Conservation (phyloP, 2,888 invertebrate genomes). For the Cheilosia vernalis region DNA sequence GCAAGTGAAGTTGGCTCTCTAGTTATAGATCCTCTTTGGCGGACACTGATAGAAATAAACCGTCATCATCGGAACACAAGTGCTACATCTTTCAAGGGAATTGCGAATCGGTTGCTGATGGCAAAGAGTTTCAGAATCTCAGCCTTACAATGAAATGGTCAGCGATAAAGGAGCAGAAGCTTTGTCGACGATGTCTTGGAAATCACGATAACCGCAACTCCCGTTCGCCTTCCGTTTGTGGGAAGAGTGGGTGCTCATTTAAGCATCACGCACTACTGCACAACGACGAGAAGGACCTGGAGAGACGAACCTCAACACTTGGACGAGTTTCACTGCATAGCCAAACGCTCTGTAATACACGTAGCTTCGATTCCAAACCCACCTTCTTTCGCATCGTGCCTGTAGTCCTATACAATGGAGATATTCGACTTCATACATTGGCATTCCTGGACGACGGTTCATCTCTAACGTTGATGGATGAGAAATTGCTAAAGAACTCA, state of each 20-base stretch:
- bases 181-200: not conserved
- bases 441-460: not conserved
- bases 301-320: no score
- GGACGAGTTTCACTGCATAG: no score
- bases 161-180: not conserved
- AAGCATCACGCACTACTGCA: not conserved
- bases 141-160: not conserved
- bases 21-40: no score
- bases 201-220: not conserved
- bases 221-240: not conserved
- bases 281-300: no score
- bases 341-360: no score
- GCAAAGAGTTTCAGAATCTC: not conserved
- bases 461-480: conserved; percentile 16
- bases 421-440: not conserved
- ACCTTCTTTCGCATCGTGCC: not conserved
- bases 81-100: not conserved
- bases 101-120: not conserved
- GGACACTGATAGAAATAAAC: not conserved
- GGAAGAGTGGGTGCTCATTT: not conserved
- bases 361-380: no score
- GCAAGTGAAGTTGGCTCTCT: no score
- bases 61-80: not conserved
- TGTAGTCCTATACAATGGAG: not conserved
- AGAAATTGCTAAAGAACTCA: conserved; percentile 4